phyloP scores from a whole-genome alignment of 53 echinoderm and acorn worm species.

The Paracentrotus lividus region DNA sequence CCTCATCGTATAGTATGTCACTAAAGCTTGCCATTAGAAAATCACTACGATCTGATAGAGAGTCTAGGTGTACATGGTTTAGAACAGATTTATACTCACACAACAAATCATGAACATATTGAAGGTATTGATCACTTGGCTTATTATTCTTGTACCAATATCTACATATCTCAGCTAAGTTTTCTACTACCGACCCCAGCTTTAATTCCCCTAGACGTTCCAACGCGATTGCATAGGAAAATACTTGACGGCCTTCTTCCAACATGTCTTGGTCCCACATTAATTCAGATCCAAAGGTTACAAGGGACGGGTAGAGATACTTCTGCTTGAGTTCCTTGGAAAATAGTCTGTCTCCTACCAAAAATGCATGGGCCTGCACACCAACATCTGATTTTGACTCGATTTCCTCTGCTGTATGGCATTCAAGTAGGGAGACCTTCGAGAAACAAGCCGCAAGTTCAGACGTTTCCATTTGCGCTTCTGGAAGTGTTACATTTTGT shows the following conservation, averaged over 20 bases:
- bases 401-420: background rate
- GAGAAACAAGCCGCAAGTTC: background rate
- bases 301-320: background rate
- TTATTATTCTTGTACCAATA: too few relatives aligned
- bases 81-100: too few relatives aligned
- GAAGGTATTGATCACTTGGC: too few relatives aligned
- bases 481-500: too few relatives aligned
- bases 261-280: background rate
- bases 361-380: background rate
- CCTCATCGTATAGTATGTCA: too few relatives aligned
- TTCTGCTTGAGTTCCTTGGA: background rate
- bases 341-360: constrained; percentile 14
- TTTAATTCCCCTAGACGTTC: background rate
- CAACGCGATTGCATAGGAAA: background rate
- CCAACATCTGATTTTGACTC: background rate
- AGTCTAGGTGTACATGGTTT: too few relatives aligned
- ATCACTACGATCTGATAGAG: too few relatives aligned
- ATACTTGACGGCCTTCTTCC: constrained; percentile 1
- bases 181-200: background rate
- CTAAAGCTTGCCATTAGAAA: too few relatives aligned
- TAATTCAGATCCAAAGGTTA: background rate
- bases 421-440: background rate
- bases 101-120: too few relatives aligned
- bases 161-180: too few relatives aligned
- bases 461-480: background rate